These are phyloP conservation scores for Tridacna crocea DNA, from an alignment of 2,888 invertebrate species.

Conservation along the genomic window DNA sequence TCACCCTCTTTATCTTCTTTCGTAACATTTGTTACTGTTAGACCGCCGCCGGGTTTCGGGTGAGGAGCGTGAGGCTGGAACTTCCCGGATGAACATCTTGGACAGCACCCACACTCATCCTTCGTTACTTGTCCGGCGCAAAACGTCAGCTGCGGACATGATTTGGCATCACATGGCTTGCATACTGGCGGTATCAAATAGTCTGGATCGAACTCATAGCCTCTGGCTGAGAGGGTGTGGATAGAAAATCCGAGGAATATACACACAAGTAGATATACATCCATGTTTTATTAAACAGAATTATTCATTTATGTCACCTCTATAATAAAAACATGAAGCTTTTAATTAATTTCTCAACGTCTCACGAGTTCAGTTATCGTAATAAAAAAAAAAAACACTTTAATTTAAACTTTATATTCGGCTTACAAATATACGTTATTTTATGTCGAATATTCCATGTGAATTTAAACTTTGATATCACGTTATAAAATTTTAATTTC, in stretches of 20 bases:
- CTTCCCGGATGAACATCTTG: conserved; percentile 72
- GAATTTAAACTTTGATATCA: no score
- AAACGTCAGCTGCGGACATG: conserved; percentile 72
- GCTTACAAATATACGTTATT: no score
- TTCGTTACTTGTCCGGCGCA: conserved; percentile 74
- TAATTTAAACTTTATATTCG: background rate
- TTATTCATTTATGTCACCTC: background rate
- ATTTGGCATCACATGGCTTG: conserved; percentile 44
- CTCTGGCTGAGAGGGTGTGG: conserved; percentile 9
- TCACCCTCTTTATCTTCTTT: no score
- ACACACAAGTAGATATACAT: conserved; percentile 5
- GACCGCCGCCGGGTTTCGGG: conserved; percentile 3
- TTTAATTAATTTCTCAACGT: background rate
- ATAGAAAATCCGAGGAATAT: conserved; percentile 28
- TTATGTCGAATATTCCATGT: no score
- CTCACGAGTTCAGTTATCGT: background rate
- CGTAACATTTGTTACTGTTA: no score
- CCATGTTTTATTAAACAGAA: conserved; percentile 2
- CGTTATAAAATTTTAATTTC: no score
- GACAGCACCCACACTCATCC: conserved; percentile 77
- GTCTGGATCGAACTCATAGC: conserved; percentile 54
- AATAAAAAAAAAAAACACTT: background rate
- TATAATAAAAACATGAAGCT: background rate
- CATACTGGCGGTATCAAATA: conserved; percentile 55
- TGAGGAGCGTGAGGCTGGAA: conserved; percentile 66